Base-by-base conservation (phyloP, 2,888 invertebrate species). In the Xestoiulus laeticollis region DNA sequence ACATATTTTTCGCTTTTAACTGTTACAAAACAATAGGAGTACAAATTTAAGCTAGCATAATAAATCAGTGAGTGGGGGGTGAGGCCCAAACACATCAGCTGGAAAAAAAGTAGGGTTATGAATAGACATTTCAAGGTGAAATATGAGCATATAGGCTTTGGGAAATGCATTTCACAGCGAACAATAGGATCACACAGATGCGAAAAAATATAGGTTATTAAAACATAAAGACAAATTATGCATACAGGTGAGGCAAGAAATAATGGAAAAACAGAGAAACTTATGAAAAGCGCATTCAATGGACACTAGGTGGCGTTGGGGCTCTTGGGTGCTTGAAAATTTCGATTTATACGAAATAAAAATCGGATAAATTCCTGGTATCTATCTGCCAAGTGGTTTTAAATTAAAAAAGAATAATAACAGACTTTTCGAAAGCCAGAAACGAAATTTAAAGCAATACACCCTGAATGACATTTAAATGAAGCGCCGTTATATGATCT, bases 11-110 rank as follows among this genome's bases (percentile, higher is more conserved):
- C 78, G 30, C 78, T 12, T 30, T 78, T 30, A 78, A 78, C 68
- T 68, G 68, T 68, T 68, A 68, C 68, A 68, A 68, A 68, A 68
- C 68, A 68, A 68, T 68, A 68, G 68, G 26, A 68, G 68, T 26
- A 68, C 68, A 68, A 68, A 68, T 68, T 68, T 68, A 68, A 26
- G 68, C 68, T 22, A 68, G 68, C 68, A 26, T n/a, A 68, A 26
- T 68, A 48, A 48, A 48, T 26, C 22, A 68, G 68, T n/a, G 26
- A 26, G 68, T 10, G 26, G 68, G 26, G 68, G 68, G 68, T 68
- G 68, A 68, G 68, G 68, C 68, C 68, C 68, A 26, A 26, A 68
- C 22, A 68, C 14, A 68, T 68, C 10, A 68, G 68, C 68, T 59
- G 59, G 59, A 59, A 59, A 48, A 59, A 48, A 59, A 22, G 59